Evolutionary conservation across 2,888 invertebrate genomes (phyloP).

Genomic region (Eilema caniola): DNA sequence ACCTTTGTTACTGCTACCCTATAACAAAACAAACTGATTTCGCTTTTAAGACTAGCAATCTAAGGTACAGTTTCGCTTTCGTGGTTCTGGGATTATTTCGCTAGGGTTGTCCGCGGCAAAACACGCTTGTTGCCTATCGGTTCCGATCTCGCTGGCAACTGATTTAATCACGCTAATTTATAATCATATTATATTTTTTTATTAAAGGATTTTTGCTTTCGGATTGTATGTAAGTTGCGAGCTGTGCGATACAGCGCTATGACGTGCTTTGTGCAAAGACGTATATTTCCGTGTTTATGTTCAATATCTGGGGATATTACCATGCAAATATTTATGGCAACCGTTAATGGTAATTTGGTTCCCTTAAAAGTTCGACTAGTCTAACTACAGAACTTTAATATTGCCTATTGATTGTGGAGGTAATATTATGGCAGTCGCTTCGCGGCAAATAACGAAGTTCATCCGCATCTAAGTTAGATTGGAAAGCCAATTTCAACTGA

Average conservation of each 20-base stretch:
- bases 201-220: constrained; percentile 42
- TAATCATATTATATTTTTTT: constrained; percentile 60
- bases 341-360: no score
- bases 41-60: not conserved
- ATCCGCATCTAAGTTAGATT: no score
- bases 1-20: constrained; percentile 49
- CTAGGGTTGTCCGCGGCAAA: constrained; percentile 43
- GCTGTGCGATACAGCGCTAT: constrained; percentile 19
- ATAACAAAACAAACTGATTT: not conserved
- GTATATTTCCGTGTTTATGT: no score
- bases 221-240: constrained; percentile 28
- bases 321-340: no score
- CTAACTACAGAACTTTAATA: no score
- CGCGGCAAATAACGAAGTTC: no score
- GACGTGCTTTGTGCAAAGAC: constrained; percentile 19
- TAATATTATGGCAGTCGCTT: no score
- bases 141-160: constrained; percentile 55
- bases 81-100: constrained; percentile 10
- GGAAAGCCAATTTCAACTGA: no score
- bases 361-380: no score
- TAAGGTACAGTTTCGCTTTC: constrained; percentile 24
- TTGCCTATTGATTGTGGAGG: no score
- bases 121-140: constrained; percentile 59
- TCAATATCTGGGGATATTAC: no score
- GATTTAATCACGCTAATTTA: constrained; percentile 62